Percentiles rank a stretch among this genome's conserved stretches.
Conservation (phyloP, 2,113 vertebrate species). For the Peucedramus taeniatus region DNA sequence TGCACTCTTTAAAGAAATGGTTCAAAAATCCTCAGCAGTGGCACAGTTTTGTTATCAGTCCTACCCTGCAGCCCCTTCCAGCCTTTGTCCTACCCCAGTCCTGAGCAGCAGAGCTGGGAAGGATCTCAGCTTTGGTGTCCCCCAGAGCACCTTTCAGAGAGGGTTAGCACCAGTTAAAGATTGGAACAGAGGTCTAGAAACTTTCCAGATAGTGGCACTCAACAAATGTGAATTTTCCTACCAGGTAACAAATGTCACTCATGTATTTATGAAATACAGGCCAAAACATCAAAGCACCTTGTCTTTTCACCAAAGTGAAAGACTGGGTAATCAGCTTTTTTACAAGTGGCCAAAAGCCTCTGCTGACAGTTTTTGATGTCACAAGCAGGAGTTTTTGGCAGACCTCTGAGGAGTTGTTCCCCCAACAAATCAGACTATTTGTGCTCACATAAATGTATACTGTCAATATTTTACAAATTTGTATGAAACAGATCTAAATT, state of each 20-base stretch:
- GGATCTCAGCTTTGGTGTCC: background rate
- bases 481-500: background rate
- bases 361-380: background rate
- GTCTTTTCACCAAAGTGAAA: background rate
- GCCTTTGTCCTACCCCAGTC: background rate
- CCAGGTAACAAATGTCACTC: fast-evolving
- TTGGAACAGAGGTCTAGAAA: background rate
- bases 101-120: background rate
- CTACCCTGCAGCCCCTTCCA: background rate
- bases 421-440: background rate
- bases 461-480: too few relatives aligned
- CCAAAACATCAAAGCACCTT: background rate
- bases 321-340: background rate
- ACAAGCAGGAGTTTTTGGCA: background rate
- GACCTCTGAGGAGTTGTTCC: background rate
- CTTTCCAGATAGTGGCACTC: background rate
- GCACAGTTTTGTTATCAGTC: background rate
- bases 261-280: background rate
- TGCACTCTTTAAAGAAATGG: background rate
- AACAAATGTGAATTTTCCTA: background rate
- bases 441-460: fast-evolving
- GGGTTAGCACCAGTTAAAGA: fast-evolving
- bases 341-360: background rate
- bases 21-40: fast-evolving
- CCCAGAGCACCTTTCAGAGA: background rate